phyloP scores from a whole-genome alignment of 2,113 vertebrate genomes.

The Neogobius melanostomus region DNA sequence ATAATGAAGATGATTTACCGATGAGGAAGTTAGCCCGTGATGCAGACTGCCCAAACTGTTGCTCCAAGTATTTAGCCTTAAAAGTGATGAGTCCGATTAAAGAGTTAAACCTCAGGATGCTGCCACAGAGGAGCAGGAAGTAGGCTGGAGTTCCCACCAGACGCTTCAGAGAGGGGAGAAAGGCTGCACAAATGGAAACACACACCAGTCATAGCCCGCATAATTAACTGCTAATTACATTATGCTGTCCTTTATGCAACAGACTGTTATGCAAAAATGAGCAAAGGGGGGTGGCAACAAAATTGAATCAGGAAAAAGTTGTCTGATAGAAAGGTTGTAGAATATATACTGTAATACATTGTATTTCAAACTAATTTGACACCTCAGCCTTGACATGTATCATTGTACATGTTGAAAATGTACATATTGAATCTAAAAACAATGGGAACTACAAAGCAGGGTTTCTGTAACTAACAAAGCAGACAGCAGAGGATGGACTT shows the following conservation, averaged over 20 bases:
- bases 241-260: not conserved
- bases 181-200: conserved; percentile 74
- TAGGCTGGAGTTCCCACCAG: conserved; percentile 82
- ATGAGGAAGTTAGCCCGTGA: conserved; percentile 86
- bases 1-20: conserved; percentile 70
- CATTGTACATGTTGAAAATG: too few relatives aligned
- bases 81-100: conserved; percentile 85
- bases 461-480: too few relatives aligned
- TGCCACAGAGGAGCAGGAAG: conserved; percentile 69
- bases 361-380: too few relatives aligned
- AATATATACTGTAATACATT: too few relatives aligned
- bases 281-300: not conserved
- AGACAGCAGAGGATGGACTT: too few relatives aligned
- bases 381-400: too few relatives aligned
- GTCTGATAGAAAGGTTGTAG: too few relatives aligned
- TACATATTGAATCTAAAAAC: too few relatives aligned
- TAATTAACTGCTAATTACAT: not conserved
- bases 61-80: conserved; percentile 89
- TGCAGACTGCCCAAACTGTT: conserved; percentile 86
- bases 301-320: not conserved
- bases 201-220: not conserved
- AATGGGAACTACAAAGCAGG: too few relatives aligned
- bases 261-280: not conserved
- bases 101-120: conserved; percentile 77
- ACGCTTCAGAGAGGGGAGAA: conserved; percentile 81